These are phyloP conservation scores for Carterocephalus palaemon DNA, from an alignment of 2,888 invertebrate species.

Conservation along the genomic window DNA sequence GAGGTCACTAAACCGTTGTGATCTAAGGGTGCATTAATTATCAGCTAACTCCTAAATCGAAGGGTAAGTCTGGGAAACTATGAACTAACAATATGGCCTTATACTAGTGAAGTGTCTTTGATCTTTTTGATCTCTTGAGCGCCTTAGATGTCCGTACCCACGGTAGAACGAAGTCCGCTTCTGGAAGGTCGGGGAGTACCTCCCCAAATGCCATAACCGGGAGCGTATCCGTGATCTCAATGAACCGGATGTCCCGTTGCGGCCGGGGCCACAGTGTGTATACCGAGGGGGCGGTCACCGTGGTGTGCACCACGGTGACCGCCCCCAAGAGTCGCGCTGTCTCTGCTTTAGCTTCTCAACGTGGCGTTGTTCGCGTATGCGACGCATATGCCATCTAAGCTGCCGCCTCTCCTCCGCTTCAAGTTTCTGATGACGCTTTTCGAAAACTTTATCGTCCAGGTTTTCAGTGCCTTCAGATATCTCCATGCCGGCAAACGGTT, in stretches of 20 bases:
- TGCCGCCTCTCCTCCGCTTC: conserved; percentile 86
- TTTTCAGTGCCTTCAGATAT: conserved; percentile 89
- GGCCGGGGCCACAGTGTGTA: conserved; percentile 85
- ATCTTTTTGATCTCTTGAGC: conserved; percentile 60
- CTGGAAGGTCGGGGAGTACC: conserved; percentile 82
- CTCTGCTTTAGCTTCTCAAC: conserved; percentile 88
- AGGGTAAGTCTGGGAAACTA: not conserved
- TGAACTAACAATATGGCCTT: not conserved
- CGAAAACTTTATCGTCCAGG: conserved; percentile 90
- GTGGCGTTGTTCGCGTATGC: conserved; percentile 91
- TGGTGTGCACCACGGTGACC: too few species aligned
- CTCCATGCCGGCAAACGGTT: conserved; percentile 82
- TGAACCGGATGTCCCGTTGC: conserved; percentile 83
- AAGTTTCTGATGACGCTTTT: conserved; percentile 89
- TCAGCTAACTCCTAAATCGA: conserved; percentile 2
- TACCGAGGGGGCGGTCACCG: conserved; percentile 51
- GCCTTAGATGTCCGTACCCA: conserved; percentile 66
- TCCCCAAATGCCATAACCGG: conserved; percentile 93
- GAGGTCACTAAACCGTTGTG: too few species aligned
- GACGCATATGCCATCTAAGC: conserved; percentile 93
- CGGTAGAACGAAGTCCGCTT: conserved; percentile 55
- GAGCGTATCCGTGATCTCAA: conserved; percentile 86
- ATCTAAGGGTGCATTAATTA: conserved; percentile 1
- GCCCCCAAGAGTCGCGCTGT: conserved; percentile 69
- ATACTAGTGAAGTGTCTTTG: conserved; percentile 57